Evolutionary conservation across 2,888 invertebrate species (phyloP).

Genomic region (Dasysyrphus tricinctus): DNA sequence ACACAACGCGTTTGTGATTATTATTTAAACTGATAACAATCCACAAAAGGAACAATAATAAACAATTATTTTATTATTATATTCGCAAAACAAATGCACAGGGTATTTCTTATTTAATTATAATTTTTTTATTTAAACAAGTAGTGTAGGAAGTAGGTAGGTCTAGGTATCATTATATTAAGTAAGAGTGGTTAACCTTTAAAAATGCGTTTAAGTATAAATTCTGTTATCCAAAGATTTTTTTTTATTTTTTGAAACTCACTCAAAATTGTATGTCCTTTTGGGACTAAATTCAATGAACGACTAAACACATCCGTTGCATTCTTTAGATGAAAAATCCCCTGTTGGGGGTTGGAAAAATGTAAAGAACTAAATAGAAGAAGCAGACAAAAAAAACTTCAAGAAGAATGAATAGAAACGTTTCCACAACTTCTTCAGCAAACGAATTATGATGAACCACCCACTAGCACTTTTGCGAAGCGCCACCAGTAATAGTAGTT

Average conservation of each 20-base stretch:
- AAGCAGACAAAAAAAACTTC: slow-evolving; percentile 48
- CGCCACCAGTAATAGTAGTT: slow-evolving; percentile 23
- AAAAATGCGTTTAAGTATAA: slow-evolving; percentile 10
- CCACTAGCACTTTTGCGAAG: slow-evolving; percentile 25
- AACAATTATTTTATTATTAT: not conserved
- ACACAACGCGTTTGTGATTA: slow-evolving; percentile 29
- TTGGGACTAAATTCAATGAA: slow-evolving; percentile 66
- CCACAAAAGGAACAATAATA: slow-evolving; percentile 3
- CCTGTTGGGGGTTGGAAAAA: slow-evolving; percentile 24
- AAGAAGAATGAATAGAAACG: slow-evolving; percentile 59
- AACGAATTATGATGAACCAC: slow-evolving; percentile 38
- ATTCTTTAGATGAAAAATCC: slow-evolving; percentile 59
- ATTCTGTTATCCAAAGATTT: too few species aligned
- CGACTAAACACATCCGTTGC: slow-evolving; percentile 57
- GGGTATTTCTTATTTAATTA: not conserved
- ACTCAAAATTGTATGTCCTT: slow-evolving; percentile 53
- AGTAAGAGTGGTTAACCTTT: slow-evolving; percentile 9
- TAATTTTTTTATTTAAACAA: not conserved
- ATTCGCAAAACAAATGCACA: not conserved
- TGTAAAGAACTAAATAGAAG: slow-evolving; percentile 8
- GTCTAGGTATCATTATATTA: not conserved
- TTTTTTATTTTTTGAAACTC: slow-evolving; percentile 24
- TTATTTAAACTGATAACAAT: slow-evolving; percentile 31
- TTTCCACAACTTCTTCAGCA: slow-evolving; percentile 47
- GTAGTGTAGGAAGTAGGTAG: not conserved